Base-by-base conservation (phyloP, 2,113 vertebrate genomes). In the Cyprinus carpio region DNA sequence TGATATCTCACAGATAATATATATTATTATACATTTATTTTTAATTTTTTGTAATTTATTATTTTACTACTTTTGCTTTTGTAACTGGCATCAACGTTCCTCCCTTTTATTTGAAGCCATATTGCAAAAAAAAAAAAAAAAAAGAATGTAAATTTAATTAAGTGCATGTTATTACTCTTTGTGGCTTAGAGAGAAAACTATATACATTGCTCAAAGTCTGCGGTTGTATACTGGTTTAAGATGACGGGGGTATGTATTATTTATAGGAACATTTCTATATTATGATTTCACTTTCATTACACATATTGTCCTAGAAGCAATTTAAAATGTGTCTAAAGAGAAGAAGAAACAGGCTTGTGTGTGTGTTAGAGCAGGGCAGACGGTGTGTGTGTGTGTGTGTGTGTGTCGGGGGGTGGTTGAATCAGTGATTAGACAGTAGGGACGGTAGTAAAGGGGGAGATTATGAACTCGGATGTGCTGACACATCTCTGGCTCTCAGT, bases 401-500 rank as follows among this genome's bases (percentile, higher is more conserved):
- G 87, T 91, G 90, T 88, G 88, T 88, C 90, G 90, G 90, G 10
- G 8, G 10, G 89, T 90, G 91, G 93, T 92, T 93, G 92, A 90
- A 91, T 89, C 90, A 91, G 93, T 94, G 93, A 94, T 95, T 94
- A 95, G 92, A 93, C 90, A 76, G 92, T 85, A 87, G 92, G 90
- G 92, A 87, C 90, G 91, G 91, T 43, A 23, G 60, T 93, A 91
- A 88, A 91, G 27, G 90, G 90, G 88, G 85, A 94, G 94, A 95
- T 95, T 95, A 95, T 90, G 91, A 92, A 93, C 92, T 91, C 91
- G 90, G 92, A 94, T 93, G 92, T 95, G 94, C 93, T 95, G 94
- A 95, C 93, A 95, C 93, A 91, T 93, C 92, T 93, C 93, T 91
- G 92, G 91, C 91, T 93, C 92, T 91, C 91, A 92, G 92, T 93